Evolutionary conservation across 2,888 invertebrate genomes (phyloP).

Genomic region (Conistra vaccinii): DNA sequence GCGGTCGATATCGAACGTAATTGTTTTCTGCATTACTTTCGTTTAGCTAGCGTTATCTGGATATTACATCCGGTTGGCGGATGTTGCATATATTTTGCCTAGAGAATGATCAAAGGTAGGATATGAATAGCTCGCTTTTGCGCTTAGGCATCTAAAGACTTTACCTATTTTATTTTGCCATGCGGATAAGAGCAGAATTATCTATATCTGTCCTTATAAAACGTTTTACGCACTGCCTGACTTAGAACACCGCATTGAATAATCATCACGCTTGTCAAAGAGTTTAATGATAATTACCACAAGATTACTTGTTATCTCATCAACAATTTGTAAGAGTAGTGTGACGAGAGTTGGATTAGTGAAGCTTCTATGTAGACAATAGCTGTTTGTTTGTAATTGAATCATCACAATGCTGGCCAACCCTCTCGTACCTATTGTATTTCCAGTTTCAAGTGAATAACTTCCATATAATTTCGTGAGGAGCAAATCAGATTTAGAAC

Average conservation of each 20-base stretch:
- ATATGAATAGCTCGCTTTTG: background rate
- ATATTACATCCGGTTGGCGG: constrained; percentile 46
- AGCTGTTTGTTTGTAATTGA: background rate
- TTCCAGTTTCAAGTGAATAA: constrained; percentile 11
- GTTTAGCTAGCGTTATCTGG: constrained; percentile 46
- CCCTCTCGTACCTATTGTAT: background rate
- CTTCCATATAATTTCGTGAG: constrained; percentile 21
- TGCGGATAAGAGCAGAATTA: background rate
- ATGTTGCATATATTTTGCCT: constrained; percentile 30
- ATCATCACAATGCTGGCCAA: background rate
- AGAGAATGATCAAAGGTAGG: background rate
- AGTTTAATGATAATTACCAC: background rate
- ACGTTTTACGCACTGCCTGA: background rate
- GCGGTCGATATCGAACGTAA: constrained; percentile 60
- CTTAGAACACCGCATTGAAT: background rate
- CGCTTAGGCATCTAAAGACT: background rate
- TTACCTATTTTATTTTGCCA: background rate
- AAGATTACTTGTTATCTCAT: background rate
- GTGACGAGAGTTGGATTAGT: background rate
- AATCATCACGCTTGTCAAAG: background rate
- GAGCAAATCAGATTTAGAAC: constrained; percentile 21
- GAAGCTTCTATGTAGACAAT: no score
- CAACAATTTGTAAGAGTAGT: background rate
- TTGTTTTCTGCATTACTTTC: constrained; percentile 65
- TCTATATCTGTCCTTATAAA: background rate